Base-by-base conservation (phyloP, 2,888 invertebrate species). In the Melieria crassipennis region DNA sequence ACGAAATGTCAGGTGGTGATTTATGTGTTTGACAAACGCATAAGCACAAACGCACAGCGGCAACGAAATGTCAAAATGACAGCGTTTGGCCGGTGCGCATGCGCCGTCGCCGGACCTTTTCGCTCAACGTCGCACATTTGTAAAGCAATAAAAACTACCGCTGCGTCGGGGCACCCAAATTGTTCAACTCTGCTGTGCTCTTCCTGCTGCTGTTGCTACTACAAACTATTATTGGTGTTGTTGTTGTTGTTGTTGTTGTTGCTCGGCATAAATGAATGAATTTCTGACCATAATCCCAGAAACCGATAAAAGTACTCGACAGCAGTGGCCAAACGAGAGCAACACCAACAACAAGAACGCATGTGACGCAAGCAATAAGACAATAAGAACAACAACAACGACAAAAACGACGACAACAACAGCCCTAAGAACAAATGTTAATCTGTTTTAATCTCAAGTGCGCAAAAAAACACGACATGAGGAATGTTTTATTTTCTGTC, bases 251-350 rank as follows among this genome's bases (percentile, higher is more conserved):
- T 50, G 52, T 13, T 52, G 52, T 58, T 58, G 16, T 58, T 16
- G 30, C 30, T 64, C 56, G 16, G 52, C 63, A 69, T 64, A 57
- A 57, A 64, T 69, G 56, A 63, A 57, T 30, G 63, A 57, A 47
- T 65, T 70, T 58, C 58, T 50, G 58, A 65, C 58, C 58, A 70
- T 70, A 64, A 70, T 65, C 65, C 70, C 7, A 58, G 16, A 64
- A 70, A 65, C 70, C 57, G 70, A 65, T 70, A 64, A 65, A 64
- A 65, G 45, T 52, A 70, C 70, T 70, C 65, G 70, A 70, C 70
- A 60, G 50, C 64, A 70, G 58, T 56, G 52, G 67, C 52, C 60
- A 67, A 11, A 66, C 57, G 48, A 69, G 45, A 61, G 13, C 43
- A 60, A 60, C 67, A 61, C 45, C 42, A 58, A 1, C 46, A 57